phyloP scores from a whole-genome alignment of 2,113 vertebrate genomes.

The Pipra filicauda region DNA sequence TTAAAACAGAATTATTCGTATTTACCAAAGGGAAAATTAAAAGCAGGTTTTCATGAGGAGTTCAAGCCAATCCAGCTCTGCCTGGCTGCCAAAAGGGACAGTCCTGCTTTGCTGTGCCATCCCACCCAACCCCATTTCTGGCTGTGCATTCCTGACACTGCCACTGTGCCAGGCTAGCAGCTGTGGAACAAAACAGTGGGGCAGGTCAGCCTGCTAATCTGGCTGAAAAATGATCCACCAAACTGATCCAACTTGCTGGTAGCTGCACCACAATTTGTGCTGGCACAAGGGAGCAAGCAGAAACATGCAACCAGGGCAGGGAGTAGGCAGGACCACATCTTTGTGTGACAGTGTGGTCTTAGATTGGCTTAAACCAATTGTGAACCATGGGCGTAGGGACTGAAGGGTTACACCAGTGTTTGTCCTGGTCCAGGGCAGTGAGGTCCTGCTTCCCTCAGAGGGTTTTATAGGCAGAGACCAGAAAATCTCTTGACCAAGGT shows the following conservation, averaged over 20 bases:
- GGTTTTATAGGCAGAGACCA: not conserved
- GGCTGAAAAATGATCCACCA: not conserved
- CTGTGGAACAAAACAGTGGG: not conserved
- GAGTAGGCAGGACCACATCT: not conserved
- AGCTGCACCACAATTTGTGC: not conserved
- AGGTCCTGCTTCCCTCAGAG: not conserved
- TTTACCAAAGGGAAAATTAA: conserved; percentile 41
- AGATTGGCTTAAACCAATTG: not conserved
- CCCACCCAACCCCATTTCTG: not conserved
- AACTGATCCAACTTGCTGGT: not conserved
- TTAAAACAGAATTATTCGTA: not conserved
- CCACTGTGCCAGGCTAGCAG: not conserved
- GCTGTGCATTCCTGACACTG: rapidly evolving
- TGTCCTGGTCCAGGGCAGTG: not conserved
- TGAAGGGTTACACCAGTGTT: not conserved
- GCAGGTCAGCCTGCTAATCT: not conserved
- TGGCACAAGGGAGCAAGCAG: not conserved
- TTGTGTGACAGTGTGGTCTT: not conserved
- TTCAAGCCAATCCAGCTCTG: not conserved
- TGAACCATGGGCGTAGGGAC: not conserved
- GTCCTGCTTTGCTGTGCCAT: not conserved
- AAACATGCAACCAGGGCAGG: not conserved
- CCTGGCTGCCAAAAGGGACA: not conserved
- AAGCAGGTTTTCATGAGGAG: not conserved
- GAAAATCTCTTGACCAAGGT: not conserved